These are phyloP conservation scores for Anarrhichthys ocellatus DNA, from an alignment of 2,113 vertebrate genomes.

Conservation along the genomic window DNA sequence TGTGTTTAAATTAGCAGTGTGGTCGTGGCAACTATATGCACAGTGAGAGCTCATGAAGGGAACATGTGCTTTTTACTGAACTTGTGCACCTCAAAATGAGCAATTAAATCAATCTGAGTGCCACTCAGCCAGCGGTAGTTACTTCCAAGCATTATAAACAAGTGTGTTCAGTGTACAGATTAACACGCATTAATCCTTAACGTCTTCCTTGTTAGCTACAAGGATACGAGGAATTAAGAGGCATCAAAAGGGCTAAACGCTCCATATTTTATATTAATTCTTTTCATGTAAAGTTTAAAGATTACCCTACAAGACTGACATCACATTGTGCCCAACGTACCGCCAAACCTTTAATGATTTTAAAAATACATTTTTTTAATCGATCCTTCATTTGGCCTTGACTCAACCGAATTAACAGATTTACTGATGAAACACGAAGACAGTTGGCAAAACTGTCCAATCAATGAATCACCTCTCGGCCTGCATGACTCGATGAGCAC, in stretches of 20 bases:
- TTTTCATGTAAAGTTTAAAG: too few relatives aligned
- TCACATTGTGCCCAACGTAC: neutral
- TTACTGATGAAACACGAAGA: neutral
- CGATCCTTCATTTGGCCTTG: neutral
- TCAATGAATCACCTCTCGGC: too few relatives aligned
- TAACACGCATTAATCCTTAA: neutral
- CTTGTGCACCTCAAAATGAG: conserved; percentile 15
- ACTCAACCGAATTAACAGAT: neutral
- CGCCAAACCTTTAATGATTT: neutral
- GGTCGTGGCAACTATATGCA: conserved; percentile 60
- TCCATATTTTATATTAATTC: too few relatives aligned
- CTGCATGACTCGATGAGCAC: too few relatives aligned
- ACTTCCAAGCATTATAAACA: conserved; percentile 1
- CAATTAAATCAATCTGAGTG: conserved; percentile 6
- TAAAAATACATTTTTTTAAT: neutral
- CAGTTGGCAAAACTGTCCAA: too few relatives aligned
- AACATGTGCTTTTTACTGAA: conserved; percentile 34
- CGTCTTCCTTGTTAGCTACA: neutral
- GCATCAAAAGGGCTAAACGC: too few relatives aligned
- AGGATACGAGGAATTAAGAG: neutral
- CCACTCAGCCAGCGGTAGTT: neutral
- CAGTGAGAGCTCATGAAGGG: conserved; percentile 6
- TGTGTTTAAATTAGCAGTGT: conserved; percentile 34
- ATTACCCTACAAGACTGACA: neutral
- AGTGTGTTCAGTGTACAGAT: conserved; percentile 16